phyloP scores from a whole-genome alignment of 2,888 invertebrate species.

The Embidobia sp. region DNA sequence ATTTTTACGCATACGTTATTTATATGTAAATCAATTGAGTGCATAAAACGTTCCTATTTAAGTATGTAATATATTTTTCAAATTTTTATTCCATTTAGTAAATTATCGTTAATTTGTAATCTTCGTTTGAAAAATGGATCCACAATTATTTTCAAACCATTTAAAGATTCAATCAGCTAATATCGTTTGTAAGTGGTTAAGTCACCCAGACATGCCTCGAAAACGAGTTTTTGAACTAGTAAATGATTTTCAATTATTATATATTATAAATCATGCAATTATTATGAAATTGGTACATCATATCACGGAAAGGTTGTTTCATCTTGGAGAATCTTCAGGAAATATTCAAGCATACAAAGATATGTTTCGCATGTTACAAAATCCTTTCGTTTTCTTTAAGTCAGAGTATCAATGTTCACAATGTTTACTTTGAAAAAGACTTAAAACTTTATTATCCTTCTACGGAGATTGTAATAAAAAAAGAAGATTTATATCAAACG shows the following conservation, averaged over 20 bases:
- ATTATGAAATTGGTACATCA: too few species aligned
- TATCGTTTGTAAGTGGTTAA: conserved; percentile 20
- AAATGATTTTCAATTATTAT: conserved; percentile 18
- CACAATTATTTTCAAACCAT: background rate
- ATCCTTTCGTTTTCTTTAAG: conserved; percentile 8
- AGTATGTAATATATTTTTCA: too few species aligned
- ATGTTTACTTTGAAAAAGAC: conserved; percentile 11
- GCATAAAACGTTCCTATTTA: too few species aligned
- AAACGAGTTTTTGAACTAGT: conserved; percentile 22
- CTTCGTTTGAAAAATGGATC: conserved; percentile 16
- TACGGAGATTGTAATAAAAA: conserved; percentile 8
- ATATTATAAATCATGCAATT: conserved; percentile 26
- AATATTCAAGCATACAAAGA: conserved; percentile 31
- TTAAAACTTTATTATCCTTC: conserved; percentile 23
- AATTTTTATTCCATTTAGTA: background rate
- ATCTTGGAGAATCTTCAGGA: conserved; percentile 14
- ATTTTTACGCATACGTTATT: too few species aligned
- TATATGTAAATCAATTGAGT: too few species aligned
- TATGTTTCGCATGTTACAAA: conserved; percentile 15
- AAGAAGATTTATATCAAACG: background rate
- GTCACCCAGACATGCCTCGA: conserved; percentile 20
- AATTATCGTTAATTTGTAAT: background rate
- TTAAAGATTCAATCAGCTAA: conserved; percentile 11
- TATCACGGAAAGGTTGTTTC: background rate
- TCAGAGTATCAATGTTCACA: conserved; percentile 1